Evolutionary conservation across 2,888 invertebrate species (phyloP), one percentile per base, ranked within the genome.

Genomic region (Chrysodeixis includens): DNA sequence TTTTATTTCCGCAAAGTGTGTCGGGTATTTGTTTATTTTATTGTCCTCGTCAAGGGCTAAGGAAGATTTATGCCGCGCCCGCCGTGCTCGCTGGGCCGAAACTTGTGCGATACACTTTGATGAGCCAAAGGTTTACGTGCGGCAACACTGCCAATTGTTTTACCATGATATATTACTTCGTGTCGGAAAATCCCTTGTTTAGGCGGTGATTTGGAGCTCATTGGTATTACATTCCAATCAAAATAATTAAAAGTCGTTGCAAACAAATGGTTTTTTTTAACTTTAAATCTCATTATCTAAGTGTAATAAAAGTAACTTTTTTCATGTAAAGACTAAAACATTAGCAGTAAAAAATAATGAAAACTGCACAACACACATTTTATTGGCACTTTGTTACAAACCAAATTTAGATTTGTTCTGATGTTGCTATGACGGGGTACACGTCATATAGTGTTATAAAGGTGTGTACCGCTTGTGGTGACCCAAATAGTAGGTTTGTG

Each of bases 11-110:
- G 49, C 68, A 60, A 54, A 74, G 60, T 74, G 56, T 72, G 74
- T 67, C 59, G 62, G 62, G 56, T 75, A 79, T 76, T 76, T 82
- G 76, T 82, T 76, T 79, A 76, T 80, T 81, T 78, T 70, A 73
- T 76, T 82, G 71, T 81, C 67, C 74, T 73, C 66, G 68, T 78
- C 73, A 73, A 71, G 66, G 65, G 51, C 72, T 67, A 77, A 75
- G 61, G 62, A 61, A 75, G 75, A 81, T 82, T 82, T 79, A 79
- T 71, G 63, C 56, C 60, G 59, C 62, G 68, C 64, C 66, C 16
- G 55, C 66, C 63, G 52, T 54, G 67, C 58, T 66, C 46, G 56
- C 56, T 69, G 65, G 54, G 55, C 58, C 63, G 57, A 62, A 74
- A 81, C 70, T 64, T 75, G 60, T 12, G 61, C 77, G 69, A 77